Percentiles rank a stretch among this genome's conserved stretches.
phyloP scores from a whole-genome alignment of 2,113 vertebrate genomes.

The Indicator maculatus region DNA sequence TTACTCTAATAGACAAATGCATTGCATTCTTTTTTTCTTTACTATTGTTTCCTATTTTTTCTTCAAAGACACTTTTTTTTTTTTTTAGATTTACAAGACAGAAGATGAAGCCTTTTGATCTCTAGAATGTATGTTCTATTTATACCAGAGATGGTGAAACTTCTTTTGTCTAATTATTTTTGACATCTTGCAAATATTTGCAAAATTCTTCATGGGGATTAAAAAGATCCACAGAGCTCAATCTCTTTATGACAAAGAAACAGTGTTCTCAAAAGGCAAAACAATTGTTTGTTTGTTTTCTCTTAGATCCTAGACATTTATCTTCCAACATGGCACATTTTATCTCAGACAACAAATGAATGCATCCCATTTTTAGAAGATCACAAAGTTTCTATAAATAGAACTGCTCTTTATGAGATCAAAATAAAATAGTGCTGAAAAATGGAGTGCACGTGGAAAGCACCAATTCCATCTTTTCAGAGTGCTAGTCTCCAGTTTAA shows the following conservation, averaged over 20 bases:
- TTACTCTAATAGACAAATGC: neutral
- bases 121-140: constrained; percentile 47
- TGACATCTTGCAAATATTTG: constrained; percentile 77
- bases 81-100: constrained; percentile 36
- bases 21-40: neutral
- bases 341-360: constrained; percentile 10
- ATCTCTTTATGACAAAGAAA: constrained; percentile 53
- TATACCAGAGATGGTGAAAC: constrained; percentile 41
- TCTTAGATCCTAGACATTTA: constrained; percentile 32
- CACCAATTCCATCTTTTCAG: neutral
- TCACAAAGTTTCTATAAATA: constrained; percentile 20
- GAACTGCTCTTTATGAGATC: neutral
- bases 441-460: neutral
- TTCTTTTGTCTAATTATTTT: constrained; percentile 78
- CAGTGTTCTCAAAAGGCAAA: constrained; percentile 32
- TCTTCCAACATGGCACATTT: constrained; percentile 39
- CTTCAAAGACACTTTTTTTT: constrained; percentile 44
- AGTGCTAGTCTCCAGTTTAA: neutral
- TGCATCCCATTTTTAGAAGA: constrained; percentile 22
- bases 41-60: constrained; percentile 41
- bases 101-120: constrained; percentile 69
- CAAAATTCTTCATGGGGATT: constrained; percentile 71
- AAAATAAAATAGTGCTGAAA: constrained; percentile 21
- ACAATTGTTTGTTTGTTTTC: constrained; percentile 50
- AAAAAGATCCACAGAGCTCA: constrained; percentile 45